phyloP scores from a whole-genome alignment of 2,888 invertebrate genomes.

The Nomada ferruginata region DNA sequence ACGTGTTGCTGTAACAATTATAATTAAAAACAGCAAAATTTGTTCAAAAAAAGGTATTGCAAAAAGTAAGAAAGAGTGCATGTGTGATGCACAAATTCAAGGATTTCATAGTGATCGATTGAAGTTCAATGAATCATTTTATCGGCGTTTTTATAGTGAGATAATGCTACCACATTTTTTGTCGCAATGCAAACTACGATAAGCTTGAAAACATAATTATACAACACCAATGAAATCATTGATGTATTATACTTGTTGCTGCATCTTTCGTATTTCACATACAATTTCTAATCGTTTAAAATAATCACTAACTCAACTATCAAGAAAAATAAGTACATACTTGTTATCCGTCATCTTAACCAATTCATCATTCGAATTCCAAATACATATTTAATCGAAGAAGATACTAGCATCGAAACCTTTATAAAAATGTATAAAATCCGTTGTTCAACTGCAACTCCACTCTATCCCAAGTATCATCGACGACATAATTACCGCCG shows the following conservation, averaged over 20 bases:
- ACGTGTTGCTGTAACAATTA: constrained; percentile 2
- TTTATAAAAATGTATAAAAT: neutral
- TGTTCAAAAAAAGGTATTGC: too few relatives aligned
- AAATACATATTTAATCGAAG: neutral
- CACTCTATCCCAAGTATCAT: neutral
- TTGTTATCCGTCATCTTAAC: too few relatives aligned
- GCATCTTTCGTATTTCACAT: neutral
- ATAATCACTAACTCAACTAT: neutral
- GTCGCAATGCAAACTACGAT: neutral
- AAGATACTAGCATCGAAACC: neutral
- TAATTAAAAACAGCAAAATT: neutral
- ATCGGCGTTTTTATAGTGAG: neutral
- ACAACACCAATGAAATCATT: neutral
- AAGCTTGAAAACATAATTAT: neutral
- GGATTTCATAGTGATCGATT: neutral
- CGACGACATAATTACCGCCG: neutral
- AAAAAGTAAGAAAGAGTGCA: too few relatives aligned
- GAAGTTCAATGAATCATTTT: neutral
- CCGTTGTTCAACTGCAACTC: neutral
- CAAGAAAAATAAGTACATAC: too few relatives aligned
- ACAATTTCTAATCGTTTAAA: neutral
- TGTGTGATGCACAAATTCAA: too few relatives aligned
- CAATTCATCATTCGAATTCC: neutral
- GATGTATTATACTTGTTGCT: neutral
- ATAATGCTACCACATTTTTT: neutral